phyloP scores from a whole-genome alignment of 2,797 vertebrate genomes.

The Rhyacichthys aspro region DNA sequence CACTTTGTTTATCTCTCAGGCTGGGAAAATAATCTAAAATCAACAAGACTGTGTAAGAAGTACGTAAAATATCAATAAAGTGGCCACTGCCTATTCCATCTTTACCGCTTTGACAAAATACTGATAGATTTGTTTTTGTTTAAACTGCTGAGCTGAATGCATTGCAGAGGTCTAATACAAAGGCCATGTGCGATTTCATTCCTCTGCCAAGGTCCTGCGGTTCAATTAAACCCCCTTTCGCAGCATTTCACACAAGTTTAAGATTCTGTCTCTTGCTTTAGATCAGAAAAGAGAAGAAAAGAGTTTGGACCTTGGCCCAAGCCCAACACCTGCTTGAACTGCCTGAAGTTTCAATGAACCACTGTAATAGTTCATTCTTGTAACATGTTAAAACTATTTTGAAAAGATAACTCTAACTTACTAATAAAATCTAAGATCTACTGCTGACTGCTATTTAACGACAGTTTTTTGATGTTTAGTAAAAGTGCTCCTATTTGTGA shows the following conservation, averaged over 20 bases:
- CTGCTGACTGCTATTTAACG: too few relatives aligned
- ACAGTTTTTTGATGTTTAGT: too few relatives aligned
- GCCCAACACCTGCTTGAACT: neutral
- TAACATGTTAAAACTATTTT: neutral
- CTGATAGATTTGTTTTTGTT: conserved; percentile 8
- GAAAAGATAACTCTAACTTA: too few relatives aligned
- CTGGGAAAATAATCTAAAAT: conserved; percentile 16
- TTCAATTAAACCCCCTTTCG: conserved; percentile 11
- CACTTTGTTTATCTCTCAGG: conserved; percentile 12
- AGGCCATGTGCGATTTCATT: conserved; percentile 3
- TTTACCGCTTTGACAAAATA: neutral
- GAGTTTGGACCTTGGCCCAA: conserved; percentile 5
- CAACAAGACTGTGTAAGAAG: conserved; percentile 5
- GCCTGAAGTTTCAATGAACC: conserved; percentile 1
- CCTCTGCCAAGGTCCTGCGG: neutral
- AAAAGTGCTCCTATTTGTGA: too few relatives aligned
- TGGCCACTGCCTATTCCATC: conserved; percentile 8
- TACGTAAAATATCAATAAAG: neutral
- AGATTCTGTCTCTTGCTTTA: neutral
- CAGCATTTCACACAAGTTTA: conserved; percentile 1
- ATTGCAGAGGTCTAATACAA: conserved; percentile 1
- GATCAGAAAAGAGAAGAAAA: conserved; percentile 4
- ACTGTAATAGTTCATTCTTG: neutral
- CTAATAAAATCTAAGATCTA: too few relatives aligned
- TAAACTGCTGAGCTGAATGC: neutral